phyloP scores from a whole-genome alignment of 2,797 vertebrate genomes.

The Eospalax fontanierii region DNA sequence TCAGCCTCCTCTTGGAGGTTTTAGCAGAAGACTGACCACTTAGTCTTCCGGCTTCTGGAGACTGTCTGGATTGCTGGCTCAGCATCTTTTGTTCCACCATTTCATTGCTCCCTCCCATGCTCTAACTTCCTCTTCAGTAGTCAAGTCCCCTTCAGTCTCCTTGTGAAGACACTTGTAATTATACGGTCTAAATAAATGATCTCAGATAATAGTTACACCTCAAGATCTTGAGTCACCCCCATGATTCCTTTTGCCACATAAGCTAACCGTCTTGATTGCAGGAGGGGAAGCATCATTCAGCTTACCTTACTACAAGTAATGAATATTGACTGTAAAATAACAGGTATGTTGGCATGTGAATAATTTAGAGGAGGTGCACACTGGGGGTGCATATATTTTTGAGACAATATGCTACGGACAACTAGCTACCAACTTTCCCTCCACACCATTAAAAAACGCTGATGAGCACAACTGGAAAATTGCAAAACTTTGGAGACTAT shows the following conservation, averaged over 20 bases:
- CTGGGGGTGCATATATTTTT: background rate
- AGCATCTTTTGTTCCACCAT: background rate
- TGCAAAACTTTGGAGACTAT: background rate
- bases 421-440: background rate
- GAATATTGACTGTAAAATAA: background rate
- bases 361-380: background rate
- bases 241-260: background rate
- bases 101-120: background rate
- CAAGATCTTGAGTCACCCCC: background rate
- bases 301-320: background rate
- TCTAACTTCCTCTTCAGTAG: background rate
- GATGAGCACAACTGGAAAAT: background rate
- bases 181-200: background rate
- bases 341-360: fast-evolving
- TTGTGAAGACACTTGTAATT: background rate
- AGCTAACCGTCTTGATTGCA: background rate
- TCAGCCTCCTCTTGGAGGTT: background rate
- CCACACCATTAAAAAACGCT: background rate
- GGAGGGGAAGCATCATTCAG: background rate
- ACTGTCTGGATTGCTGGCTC: too few relatives aligned
- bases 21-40: fast-evolving
- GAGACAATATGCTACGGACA: background rate
- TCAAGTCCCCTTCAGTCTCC: background rate
- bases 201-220: background rate
- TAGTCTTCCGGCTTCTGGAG: background rate